Base-by-base conservation (phyloP, 2,797 vertebrate species). In the Decapterus maruadsi region DNA sequence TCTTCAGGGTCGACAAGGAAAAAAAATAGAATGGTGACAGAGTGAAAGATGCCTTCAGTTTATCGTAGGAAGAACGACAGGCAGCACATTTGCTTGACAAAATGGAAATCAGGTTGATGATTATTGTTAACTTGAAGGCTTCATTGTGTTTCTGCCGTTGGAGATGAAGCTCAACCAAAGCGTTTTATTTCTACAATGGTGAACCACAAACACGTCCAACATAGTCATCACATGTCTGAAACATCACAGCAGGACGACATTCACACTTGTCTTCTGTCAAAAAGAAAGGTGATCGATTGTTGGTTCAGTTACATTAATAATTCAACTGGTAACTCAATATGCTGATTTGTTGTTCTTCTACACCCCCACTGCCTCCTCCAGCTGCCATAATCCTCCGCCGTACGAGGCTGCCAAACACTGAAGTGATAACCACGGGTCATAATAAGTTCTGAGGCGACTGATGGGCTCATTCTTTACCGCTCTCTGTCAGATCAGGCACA, bases 51-150 rank as follows among this genome's bases (percentile, higher is more conserved):
- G 13, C 43, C 8, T 9, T 6, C 8, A 22, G 16, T 31, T 5
- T n/a, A 26, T 20, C 4, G 10, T 12, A 48, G 3, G 26, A 26
- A 9, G 19, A 48, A 20, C 48, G 54, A 42, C 31, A 26, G 42
- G 16, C 17, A n/a, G 43, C 8, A n/a, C 6, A 57, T 48, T 3
- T 45, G 17, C 3, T 14, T 67, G 26, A 45, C 2, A 55, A 29
- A 57, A 73, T 64, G 42, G 20, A 57, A 63, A 57, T 48, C n/a
- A 12, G 50, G 11, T 51, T 22, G 20, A 26, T 22, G 20, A 26
- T 26, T 51, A 11, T 51, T 51, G 3, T 12, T 22, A 22, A 22
- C 50, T 26, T 12, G 4, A 13, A 51, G 12, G 20, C 50, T 51
- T 51, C 20, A 22, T 22, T 22, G 1, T 43, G 42, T 43, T 16